Percentiles rank a stretch among this genome's conserved stretches.
Conservation (phyloP, 2,797 vertebrate species). For the Gallinago stenura region DNA sequence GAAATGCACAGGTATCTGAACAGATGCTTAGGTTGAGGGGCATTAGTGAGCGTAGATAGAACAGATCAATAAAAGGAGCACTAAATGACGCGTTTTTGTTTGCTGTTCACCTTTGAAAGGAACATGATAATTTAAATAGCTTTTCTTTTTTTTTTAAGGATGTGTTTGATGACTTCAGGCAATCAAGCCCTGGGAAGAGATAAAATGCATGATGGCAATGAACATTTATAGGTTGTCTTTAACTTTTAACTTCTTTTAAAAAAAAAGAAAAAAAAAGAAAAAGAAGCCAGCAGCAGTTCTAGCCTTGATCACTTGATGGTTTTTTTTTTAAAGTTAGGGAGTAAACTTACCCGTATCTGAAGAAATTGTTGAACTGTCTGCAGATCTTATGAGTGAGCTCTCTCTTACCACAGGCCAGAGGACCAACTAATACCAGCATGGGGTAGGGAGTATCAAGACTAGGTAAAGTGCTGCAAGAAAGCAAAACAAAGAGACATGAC, state of each 20-base stretch:
- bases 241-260: neutral
- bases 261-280: neutral
- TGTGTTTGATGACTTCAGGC: neutral
- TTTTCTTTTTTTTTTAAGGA: neutral
- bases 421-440: slow-evolving; percentile 90
- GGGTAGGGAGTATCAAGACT: slow-evolving; percentile 86
- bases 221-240: neutral
- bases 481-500: neutral
- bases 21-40: neutral
- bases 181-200: neutral
- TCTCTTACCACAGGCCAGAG: slow-evolving; percentile 89
- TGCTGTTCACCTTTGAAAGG: neutral
- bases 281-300: neutral
- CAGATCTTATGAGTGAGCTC: slow-evolving; percentile 89
- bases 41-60: neutral
- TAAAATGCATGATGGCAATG: neutral
- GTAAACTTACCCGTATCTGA: slow-evolving; percentile 88
- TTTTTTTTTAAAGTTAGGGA: neutral
- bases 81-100: neutral
- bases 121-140: neutral
- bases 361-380: slow-evolving; percentile 86
- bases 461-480: slow-evolving; percentile 83
- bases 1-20: neutral
- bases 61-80: neutral
- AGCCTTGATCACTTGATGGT: neutral